A percentile compares a stretch with the other conserved stretches of the same genome.
Evolutionary conservation across 2,113 vertebrate species (phyloP).

Genomic region (Lamprologus callipterus): DNA sequence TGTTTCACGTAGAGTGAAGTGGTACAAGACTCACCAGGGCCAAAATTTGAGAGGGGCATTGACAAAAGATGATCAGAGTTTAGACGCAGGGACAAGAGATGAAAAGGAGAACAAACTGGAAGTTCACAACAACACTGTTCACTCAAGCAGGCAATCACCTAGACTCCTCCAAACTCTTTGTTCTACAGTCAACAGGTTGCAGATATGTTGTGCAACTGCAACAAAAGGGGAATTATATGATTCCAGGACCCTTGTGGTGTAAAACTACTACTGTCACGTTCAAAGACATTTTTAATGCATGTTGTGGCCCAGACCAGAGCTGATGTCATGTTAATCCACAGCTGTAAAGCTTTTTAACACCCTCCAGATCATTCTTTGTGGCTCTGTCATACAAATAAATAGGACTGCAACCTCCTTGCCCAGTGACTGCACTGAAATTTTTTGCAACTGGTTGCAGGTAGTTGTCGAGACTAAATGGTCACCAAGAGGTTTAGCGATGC

Average conservation of each 20-base stretch:
- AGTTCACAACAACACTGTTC: background rate
- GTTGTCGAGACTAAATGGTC: background rate
- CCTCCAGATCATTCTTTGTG: background rate
- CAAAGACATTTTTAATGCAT: background rate
- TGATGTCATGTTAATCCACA: background rate
- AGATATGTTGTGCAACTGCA: background rate
- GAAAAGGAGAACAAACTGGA: background rate
- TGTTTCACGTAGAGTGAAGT: conserved; percentile 13
- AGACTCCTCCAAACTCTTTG: background rate
- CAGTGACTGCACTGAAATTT: background rate
- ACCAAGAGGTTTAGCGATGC: background rate
- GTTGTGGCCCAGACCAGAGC: background rate
- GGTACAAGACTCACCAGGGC: background rate
- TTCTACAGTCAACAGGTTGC: background rate
- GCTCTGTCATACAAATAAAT: background rate
- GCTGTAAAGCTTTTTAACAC: background rate
- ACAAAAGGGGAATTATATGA: background rate
- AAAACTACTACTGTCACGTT: background rate
- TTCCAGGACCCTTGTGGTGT: background rate
- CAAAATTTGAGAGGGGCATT: conserved; percentile 2
- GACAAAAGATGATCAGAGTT: background rate
- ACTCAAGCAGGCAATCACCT: background rate
- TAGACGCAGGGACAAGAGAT: background rate
- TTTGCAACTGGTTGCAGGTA: background rate
- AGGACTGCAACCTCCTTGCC: background rate